Base-by-base conservation (phyloP, 2,888 invertebrate species). In the Brachylomia viminalis region DNA sequence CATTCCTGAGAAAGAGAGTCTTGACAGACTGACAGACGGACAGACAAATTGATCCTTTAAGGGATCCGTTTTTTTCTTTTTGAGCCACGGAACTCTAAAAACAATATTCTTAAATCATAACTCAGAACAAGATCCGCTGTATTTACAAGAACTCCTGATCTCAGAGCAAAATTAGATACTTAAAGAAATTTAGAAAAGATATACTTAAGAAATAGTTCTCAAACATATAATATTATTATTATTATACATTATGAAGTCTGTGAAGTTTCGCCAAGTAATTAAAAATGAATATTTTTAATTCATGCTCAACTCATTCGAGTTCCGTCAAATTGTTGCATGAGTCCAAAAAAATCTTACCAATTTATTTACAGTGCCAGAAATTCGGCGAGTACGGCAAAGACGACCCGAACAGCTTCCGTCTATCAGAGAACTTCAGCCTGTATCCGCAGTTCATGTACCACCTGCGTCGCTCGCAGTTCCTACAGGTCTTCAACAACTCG, bases 371-470 rank as follows among this genome's bases (percentile, higher is more conserved):
- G 98, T 99, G 99, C 94, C 99, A 99, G 95, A 99, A 99, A 95
- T 99, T 99, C 96, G 99, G 99, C 74, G 99, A 99, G 93, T 99
- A 99, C 94, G 98, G 98, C 90, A 99, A 99, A 93, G 99, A 99
- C 92, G 99, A 99, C 95, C 99, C 99, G 27, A 98, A 98, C 92
- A 99, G 99, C 86, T 99, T 99, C 97, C 97, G 99, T 70, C 97
- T 99, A 79, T 98, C 98, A 4, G 99, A 99, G 93, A 99, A 99
- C 96, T 99, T 99, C 96, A 99, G 99, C 79, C 97, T 99, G 77
- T 99, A 99, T 96, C 99, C 99, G 62, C 99, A 99, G 96, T 99
- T 99, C 95, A 99, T 99, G 99, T 99, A 99, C 95, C 99, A 99
- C 93, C 96, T 99, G 90, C 97, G 99, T 62, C 97, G 99, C 87